Percentiles rank a stretch among this genome's conserved stretches.
phyloP scores from a whole-genome alignment of 2,797 vertebrate species.

The Pogonophryne albipinna region DNA sequence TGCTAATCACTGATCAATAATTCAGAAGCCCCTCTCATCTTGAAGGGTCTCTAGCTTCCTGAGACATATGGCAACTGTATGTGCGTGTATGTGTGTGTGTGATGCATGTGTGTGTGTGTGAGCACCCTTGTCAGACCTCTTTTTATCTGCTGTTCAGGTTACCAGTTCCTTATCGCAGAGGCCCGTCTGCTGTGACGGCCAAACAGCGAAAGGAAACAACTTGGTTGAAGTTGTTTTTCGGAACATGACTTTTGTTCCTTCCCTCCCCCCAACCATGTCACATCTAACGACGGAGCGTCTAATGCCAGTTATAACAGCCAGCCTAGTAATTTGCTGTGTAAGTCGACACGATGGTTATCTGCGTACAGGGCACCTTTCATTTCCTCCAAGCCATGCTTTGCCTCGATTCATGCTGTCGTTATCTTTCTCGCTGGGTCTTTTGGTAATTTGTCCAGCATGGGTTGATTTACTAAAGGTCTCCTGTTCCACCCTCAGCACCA shows the following conservation, averaged over 20 bases:
- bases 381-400: constrained; percentile 70
- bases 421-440: constrained; percentile 75
- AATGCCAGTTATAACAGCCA: constrained; percentile 78
- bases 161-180: constrained; percentile 86
- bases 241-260: constrained; percentile 81
- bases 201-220: constrained; percentile 78
- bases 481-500: constrained; percentile 39
- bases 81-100: constrained; percentile 29
- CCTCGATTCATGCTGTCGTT: constrained; percentile 72
- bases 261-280: constrained; percentile 63
- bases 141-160: constrained; percentile 77
- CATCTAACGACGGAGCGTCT: constrained; percentile 74
- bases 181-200: constrained; percentile 56
- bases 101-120: constrained; percentile 9
- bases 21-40: constrained; percentile 91
- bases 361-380: constrained; percentile 70
- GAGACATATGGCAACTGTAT: constrained; percentile 91
- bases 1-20: constrained; percentile 99
- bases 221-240: constrained; percentile 82
- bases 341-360: constrained; percentile 78
- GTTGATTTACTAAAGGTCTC: constrained; percentile 74
- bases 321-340: constrained; percentile 82
- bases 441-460: constrained; percentile 78
- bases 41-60: constrained; percentile 92
- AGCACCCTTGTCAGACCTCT: constrained; percentile 61